These are phyloP conservation scores for Tineola bisselliella DNA, from an alignment of 2,888 invertebrate genomes.

Conservation along the genomic window DNA sequence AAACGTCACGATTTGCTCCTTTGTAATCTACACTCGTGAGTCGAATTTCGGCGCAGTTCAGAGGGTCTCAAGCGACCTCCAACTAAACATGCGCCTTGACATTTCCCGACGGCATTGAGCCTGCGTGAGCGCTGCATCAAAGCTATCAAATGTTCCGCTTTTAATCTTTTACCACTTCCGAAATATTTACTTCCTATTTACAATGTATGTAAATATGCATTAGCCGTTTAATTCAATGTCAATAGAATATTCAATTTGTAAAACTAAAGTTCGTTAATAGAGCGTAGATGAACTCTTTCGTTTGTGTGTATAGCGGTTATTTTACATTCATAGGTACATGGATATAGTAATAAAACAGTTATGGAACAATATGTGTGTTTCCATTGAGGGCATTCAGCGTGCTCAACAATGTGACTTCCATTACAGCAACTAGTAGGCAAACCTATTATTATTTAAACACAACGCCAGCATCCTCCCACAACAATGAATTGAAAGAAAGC, in stretches of 20 bases:
- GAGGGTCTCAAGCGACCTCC: slow-evolving; percentile 28
- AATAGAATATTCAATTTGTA: not conserved
- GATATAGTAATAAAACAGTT: not conserved
- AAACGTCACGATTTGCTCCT: not conserved
- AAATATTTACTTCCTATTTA: slow-evolving; percentile 51
- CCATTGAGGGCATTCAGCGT: slow-evolving; percentile 6
- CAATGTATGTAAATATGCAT: not conserved
- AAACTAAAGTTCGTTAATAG: too few species aligned
- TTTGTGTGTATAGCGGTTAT: not conserved
- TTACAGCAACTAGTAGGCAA: slow-evolving; percentile 8
- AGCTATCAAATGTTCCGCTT: slow-evolving; percentile 51
- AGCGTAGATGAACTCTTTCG: too few species aligned
- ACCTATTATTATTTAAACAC: slow-evolving; percentile 50
- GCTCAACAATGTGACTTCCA: slow-evolving; percentile 21
- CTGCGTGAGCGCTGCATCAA: slow-evolving; percentile 36
- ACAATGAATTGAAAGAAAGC: slow-evolving; percentile 61
- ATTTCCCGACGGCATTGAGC: slow-evolving; percentile 33
- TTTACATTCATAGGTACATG: not conserved
- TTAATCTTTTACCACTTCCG: slow-evolving; percentile 51
- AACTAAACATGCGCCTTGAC: slow-evolving; percentile 45
- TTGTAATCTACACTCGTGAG: slow-evolving; percentile 8
- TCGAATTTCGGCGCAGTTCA: slow-evolving; percentile 16
- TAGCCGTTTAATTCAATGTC: not conserved
- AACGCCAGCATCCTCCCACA: slow-evolving; percentile 50
- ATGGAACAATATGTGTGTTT: not conserved